Evolutionary conservation across 1,140 invertebrate genomes (phyloP).

Genomic region (Maconellicoccus hirsutus): DNA sequence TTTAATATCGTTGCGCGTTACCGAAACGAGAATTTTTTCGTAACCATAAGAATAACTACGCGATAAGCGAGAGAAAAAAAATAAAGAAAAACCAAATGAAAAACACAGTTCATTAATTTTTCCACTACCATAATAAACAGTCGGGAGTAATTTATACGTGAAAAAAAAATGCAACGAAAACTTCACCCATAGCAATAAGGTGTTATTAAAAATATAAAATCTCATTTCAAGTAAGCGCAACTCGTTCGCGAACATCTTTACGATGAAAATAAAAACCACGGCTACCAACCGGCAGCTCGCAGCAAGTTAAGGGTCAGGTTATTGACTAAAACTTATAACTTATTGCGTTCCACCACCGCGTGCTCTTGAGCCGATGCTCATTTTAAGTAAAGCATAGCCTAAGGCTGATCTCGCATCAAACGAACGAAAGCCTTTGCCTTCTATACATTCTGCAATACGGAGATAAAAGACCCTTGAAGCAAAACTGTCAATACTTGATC

Average conservation of each 20-base stretch:
- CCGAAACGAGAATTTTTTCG: too few species aligned
- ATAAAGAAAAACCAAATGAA: too few species aligned
- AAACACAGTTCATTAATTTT: too few species aligned
- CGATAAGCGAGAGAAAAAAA: too few species aligned
- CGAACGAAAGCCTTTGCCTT: neutral
- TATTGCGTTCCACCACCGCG: neutral
- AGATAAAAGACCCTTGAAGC: conserved; percentile 3
- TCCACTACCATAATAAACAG: too few species aligned
- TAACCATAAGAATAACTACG: too few species aligned
- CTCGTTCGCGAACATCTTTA: neutral
- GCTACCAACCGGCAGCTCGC: neutral
- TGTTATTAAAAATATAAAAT: too few species aligned
- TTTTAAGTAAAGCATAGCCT: neutral
- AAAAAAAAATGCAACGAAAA: too few species aligned
- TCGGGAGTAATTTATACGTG: too few species aligned
- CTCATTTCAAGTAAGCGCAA: too few species aligned
- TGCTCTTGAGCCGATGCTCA: neutral
- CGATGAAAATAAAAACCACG: neutral
- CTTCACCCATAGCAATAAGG: too few species aligned
- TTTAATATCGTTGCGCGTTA: too few species aligned
- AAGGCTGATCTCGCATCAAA: neutral
- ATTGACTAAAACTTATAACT: conserved; percentile 6
- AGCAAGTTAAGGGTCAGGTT: neutral
- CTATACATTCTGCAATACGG: neutral
- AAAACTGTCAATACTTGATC: conserved; percentile 9